These are phyloP conservation scores for Pleuronectes platessa DNA, from an alignment of 2,113 vertebrate species.

Conservation along the genomic window DNA sequence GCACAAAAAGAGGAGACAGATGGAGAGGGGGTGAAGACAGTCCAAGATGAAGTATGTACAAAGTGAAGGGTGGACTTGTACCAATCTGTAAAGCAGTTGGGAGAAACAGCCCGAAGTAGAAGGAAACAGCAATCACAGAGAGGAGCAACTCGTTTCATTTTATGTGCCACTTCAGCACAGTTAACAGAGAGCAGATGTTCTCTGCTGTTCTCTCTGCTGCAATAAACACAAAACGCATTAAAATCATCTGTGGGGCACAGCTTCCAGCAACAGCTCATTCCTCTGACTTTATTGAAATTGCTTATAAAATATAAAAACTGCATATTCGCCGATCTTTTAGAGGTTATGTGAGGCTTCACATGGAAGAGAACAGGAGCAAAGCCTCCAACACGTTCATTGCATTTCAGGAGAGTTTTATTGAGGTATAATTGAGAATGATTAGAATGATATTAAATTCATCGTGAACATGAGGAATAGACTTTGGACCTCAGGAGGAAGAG, in stretches of 20 bases:
- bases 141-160: slow-evolving; percentile 7
- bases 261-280: slow-evolving; percentile 1
- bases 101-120: slow-evolving; percentile 31
- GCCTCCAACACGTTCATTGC: neutral
- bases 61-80: slow-evolving; percentile 66
- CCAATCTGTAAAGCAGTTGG: slow-evolving; percentile 75
- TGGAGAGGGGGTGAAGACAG: slow-evolving; percentile 75
- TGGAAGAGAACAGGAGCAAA: neutral
- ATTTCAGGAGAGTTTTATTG: neutral
- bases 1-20: slow-evolving; percentile 65
- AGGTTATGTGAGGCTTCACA: neutral
- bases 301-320: neutral
- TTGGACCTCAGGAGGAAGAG: neutral
- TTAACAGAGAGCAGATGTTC: slow-evolving; percentile 40
- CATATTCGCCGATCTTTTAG: neutral
- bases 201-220: neutral
- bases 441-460: neutral
- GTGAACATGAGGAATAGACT: neutral
- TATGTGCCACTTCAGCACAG: neutral
- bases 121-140: no score
- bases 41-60: slow-evolving; percentile 53
- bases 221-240: slow-evolving; percentile 5
- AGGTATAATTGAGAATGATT: neutral
- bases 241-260: slow-evolving; percentile 22
- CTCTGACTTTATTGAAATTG: neutral